Evolutionary conservation across 2,113 vertebrate species (phyloP), one percentile per base, ranked within the genome.

Genomic region (Brachypteracias leptosomus): DNA sequence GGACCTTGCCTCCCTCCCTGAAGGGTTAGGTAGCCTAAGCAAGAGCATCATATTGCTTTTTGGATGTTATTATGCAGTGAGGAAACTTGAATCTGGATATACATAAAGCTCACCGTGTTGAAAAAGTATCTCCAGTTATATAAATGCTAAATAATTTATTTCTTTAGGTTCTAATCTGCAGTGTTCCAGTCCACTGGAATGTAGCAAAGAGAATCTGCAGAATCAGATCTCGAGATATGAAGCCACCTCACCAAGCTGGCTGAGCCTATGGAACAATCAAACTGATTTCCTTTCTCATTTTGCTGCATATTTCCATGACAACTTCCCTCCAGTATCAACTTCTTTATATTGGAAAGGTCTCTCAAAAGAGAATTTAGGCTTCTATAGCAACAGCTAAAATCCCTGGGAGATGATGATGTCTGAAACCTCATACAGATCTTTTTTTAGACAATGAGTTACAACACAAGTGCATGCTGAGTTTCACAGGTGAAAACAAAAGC

Each of bases 351-450:
- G 90, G 85, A 94, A 93, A 97, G 96, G 79, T 94, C 83, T 95
- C 79, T 92, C 65, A 67, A 72, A 90, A 83, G 72, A 93, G 44
- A 95, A 47, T 75, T 67, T 55, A 89, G 88, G 95, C 92, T 96
- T 92, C 96, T 97, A 96, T 96, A 94, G 95, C 95, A 97, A 96
- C 95, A 90, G 95, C 88, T 90, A 52, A 93, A 88, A 92, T 63
- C 88, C 65, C 92, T 90, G 54, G 90, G 92, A 96, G 86, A 95
- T 72, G 61, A 92, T 58, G 83, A 93, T 90, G 94, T 13, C 79
- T 87, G 91, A 82, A 90, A 92, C 65, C 77, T 94, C 44, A 74
- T 3, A 13, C 35, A 38, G 46, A 35, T 77, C 83, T 80, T 74
- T 94, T 95, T 97, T 96, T 96, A 96, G 93, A 59, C 25, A 25